Evolutionary conservation across 2,888 invertebrate species (phyloP).

Genomic region (Selenia dentaria): DNA sequence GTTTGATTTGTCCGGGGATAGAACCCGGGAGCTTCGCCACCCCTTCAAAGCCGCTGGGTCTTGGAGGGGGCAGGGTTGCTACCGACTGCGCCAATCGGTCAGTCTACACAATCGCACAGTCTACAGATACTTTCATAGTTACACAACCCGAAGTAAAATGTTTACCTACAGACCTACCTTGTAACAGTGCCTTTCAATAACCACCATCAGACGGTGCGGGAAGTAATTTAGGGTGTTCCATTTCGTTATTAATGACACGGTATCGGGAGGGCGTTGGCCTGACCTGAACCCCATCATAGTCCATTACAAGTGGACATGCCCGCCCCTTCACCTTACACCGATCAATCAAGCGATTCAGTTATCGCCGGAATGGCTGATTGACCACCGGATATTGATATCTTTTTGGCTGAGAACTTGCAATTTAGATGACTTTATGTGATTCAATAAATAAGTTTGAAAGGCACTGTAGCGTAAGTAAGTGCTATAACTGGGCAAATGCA

Average conservation of each 20-base stretch:
- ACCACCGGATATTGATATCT: conserved; percentile 24
- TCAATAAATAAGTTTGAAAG: too few relatives aligned
- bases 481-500: too few relatives aligned
- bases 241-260: conserved; percentile 37
- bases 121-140: too few relatives aligned
- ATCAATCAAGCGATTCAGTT: conserved; percentile 52
- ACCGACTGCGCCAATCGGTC: too few relatives aligned
- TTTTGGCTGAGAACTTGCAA: neutral
- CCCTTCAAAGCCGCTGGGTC: too few relatives aligned
- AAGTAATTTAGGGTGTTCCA: conserved; percentile 33
- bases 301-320: conserved; percentile 36
- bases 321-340: conserved; percentile 29
- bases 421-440: too few relatives aligned
- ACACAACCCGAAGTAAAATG: neutral
- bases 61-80: too few relatives aligned
- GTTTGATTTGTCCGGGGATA: too few relatives aligned
- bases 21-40: too few relatives aligned
- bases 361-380: conserved; percentile 27
- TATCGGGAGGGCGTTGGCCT: conserved; percentile 23
- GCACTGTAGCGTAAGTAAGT: too few relatives aligned
- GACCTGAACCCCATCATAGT: conserved; percentile 9
- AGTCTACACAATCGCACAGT: too few relatives aligned
- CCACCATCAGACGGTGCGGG: conserved; percentile 14
- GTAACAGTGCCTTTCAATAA: conserved; percentile 17
- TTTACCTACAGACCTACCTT: too few relatives aligned